These are phyloP conservation scores for Agrochola litura DNA, from an alignment of 2,888 invertebrate genomes.

Conservation along the genomic window DNA sequence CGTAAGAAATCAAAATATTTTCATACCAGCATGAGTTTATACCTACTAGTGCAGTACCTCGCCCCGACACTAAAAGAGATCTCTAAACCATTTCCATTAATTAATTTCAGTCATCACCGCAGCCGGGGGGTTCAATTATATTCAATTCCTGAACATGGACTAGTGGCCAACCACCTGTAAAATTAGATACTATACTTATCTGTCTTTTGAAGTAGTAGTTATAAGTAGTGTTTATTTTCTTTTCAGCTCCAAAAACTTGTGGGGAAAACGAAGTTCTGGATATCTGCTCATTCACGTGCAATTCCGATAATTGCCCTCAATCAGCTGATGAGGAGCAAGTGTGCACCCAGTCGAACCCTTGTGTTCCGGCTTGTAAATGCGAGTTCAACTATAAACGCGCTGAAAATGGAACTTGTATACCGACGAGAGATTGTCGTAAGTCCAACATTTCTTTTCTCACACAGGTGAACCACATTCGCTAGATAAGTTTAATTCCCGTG, in stretches of 20 bases:
- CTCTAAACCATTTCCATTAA: neutral
- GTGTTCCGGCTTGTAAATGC: constrained; percentile 73
- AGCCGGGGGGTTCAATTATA: neutral
- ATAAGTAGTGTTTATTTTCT: neutral
- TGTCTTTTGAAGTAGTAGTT: too few relatives aligned
- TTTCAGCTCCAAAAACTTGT: constrained; percentile 44
- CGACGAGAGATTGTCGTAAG: constrained; percentile 72
- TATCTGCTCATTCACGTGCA: constrained; percentile 68
- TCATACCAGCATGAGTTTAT: neutral
- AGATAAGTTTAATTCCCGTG: neutral
- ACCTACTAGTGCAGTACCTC: neutral
- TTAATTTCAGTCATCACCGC: neutral
- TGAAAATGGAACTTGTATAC: constrained; percentile 73
- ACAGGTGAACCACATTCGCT: too few relatives aligned
- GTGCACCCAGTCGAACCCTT: constrained; percentile 63
- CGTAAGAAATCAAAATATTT: constrained; percentile 20
- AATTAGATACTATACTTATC: neutral
- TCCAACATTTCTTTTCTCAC: constrained; percentile 5
- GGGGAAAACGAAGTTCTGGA: constrained; percentile 66
- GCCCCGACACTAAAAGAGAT: neutral
- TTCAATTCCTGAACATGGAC: neutral
- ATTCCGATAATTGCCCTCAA: constrained; percentile 71
- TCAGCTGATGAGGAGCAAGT: constrained; percentile 54
- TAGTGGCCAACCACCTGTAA: neutral
- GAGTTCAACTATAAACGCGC: constrained; percentile 71